phyloP scores from a whole-genome alignment of 2,113 vertebrate species.

The Etia nguti region DNA sequence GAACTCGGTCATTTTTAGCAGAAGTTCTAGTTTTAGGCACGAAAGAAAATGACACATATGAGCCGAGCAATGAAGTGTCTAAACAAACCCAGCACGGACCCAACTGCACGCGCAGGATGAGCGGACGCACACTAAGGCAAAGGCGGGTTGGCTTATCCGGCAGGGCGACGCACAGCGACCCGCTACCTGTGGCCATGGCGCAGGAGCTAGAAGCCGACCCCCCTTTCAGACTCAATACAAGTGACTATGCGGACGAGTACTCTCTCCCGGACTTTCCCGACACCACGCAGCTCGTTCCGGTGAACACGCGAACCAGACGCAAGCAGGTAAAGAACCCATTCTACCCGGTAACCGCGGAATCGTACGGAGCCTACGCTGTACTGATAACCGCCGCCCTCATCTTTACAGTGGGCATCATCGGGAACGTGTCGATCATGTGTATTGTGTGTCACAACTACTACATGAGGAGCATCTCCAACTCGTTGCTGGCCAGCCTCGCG shows the following conservation, averaged over 20 bases:
- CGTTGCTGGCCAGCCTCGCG: slow-evolving; percentile 91
- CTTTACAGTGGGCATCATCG: slow-evolving; percentile 87
- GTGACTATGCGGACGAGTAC: slow-evolving; percentile 44
- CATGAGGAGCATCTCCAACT: slow-evolving; percentile 97
- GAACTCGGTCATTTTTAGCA: neutral
- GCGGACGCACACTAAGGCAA: neutral
- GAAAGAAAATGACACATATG: neutral
- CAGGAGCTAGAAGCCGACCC: slow-evolving; percentile 70
- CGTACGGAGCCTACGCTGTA: slow-evolving; percentile 85
- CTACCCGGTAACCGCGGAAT: slow-evolving; percentile 83
- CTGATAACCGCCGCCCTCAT: slow-evolving; percentile 81
- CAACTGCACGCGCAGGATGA: neutral
- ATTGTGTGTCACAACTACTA: slow-evolving; percentile 97
- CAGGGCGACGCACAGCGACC: neutral
- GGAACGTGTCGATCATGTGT: slow-evolving; percentile 95
- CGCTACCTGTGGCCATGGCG: slow-evolving; percentile 61
- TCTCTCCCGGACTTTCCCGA: slow-evolving; percentile 31
- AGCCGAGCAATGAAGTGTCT: neutral
- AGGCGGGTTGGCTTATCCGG: neutral
- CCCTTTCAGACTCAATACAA: slow-evolving; percentile 24
- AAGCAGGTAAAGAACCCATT: slow-evolving; percentile 85
- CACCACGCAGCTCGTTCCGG: slow-evolving; percentile 52
- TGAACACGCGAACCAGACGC: slow-evolving; percentile 39
- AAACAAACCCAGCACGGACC: neutral
- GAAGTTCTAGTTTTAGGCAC: neutral